A percentile compares a stretch with the other conserved stretches of the same genome.
Evolutionary conservation across 2,113 vertebrate species (phyloP).

Genomic region (Aix galericulata): DNA sequence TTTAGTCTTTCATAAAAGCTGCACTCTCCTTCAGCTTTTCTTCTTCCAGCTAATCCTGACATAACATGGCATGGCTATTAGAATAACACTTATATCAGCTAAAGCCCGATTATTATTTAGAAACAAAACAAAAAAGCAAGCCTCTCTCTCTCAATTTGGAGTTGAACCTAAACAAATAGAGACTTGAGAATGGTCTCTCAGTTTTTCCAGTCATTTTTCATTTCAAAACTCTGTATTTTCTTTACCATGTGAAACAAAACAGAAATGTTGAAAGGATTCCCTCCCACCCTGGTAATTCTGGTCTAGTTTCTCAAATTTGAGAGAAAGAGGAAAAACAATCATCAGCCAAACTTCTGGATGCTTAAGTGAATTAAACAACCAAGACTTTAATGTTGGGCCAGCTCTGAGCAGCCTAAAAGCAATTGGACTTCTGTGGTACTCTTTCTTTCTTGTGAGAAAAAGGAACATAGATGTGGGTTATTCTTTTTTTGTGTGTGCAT

Average conservation of each 20-base stretch:
- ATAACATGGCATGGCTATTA: background rate
- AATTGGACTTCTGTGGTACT: background rate
- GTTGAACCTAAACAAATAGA: constrained; percentile 29
- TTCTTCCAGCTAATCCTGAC: constrained; percentile 21
- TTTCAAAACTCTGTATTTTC: background rate
- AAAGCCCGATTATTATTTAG: constrained; percentile 45
- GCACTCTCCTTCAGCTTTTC: background rate
- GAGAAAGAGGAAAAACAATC: background rate
- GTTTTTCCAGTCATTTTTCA: constrained; percentile 27
- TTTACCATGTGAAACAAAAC: background rate
- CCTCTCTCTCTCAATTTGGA: constrained; percentile 52
- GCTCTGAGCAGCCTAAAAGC: background rate
- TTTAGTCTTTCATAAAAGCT: background rate
- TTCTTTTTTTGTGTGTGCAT: background rate
- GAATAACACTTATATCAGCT: constrained; percentile 32
- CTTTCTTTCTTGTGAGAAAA: constrained; percentile 3
- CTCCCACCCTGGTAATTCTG: background rate
- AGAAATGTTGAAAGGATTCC: background rate
- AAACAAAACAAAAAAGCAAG: constrained; percentile 60
- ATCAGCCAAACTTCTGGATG: background rate
- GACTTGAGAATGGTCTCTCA: background rate
- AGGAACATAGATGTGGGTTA: background rate
- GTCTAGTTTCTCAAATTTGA: background rate
- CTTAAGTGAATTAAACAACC: background rate
- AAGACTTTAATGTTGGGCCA: constrained; percentile 4